Percentiles rank a stretch among this genome's conserved stretches.
Conservation (phyloP, 2,113 vertebrate genomes). For the Halcyon senegalensis region DNA sequence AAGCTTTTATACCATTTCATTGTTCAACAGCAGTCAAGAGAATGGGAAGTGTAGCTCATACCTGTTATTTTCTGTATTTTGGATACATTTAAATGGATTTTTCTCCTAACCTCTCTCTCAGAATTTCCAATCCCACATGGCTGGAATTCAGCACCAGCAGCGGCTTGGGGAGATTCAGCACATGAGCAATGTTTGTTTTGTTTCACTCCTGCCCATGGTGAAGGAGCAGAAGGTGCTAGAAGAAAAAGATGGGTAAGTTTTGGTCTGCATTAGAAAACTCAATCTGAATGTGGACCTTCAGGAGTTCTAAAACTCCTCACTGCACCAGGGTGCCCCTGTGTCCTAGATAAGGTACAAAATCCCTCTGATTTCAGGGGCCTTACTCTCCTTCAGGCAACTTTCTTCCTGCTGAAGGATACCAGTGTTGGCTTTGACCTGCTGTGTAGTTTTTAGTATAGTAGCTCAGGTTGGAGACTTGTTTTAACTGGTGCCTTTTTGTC, state of each 20-base stretch:
- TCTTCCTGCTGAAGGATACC: neutral
- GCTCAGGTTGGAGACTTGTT: neutral
- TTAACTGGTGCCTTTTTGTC: neutral
- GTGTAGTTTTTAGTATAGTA: neutral
- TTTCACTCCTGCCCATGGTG: slow-evolving; percentile 88
- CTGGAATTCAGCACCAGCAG: slow-evolving; percentile 89
- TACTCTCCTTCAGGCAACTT: neutral
- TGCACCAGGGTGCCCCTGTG: neutral
- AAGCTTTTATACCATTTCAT: slow-evolving; percentile 45
- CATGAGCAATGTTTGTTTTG: slow-evolving; percentile 91
- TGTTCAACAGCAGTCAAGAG: slow-evolving; percentile 35
- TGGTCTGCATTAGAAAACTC: neutral
- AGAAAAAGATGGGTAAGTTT: slow-evolving; percentile 80
- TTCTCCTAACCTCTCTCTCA: slow-evolving; percentile 40
- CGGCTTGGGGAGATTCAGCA: slow-evolving; percentile 93
- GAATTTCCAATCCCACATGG: slow-evolving; percentile 94
- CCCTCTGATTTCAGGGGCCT: neutral
- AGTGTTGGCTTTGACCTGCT: neutral
- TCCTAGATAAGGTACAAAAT: neutral
- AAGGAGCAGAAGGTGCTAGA: slow-evolving; percentile 82
- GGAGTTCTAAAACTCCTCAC: neutral
- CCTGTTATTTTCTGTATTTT: slow-evolving; percentile 19
- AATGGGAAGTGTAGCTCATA: slow-evolving; percentile 18
- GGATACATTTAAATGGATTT: neutral
- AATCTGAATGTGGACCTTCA: neutral